Percentiles rank a stretch among this genome's conserved stretches.
phyloP scores from a whole-genome alignment of 2,113 vertebrate genomes.

The Corvus hawaiiensis region DNA sequence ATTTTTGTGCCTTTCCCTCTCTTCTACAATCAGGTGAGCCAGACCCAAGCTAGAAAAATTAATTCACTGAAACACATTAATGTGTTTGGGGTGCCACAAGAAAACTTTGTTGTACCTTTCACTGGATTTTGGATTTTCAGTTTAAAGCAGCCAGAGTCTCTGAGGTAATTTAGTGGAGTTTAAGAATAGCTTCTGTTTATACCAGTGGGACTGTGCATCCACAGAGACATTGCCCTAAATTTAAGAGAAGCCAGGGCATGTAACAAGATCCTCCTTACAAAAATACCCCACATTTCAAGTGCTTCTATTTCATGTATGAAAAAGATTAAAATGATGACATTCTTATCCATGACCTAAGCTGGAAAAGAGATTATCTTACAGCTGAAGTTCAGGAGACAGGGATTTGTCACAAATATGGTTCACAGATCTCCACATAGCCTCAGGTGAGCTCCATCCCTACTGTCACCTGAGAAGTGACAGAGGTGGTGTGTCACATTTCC shows the following conservation, averaged over 20 bases:
- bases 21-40: not conserved
- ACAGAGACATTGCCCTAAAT: conserved; percentile 19
- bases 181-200: conserved; percentile 27
- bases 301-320: not conserved
- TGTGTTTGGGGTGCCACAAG: not conserved
- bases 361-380: not conserved
- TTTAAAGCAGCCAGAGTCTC: not conserved
- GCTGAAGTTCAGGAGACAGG: not conserved
- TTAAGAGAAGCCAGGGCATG: not conserved
- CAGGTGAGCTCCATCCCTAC: not conserved
- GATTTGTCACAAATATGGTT: not conserved
- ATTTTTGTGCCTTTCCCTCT: not conserved
- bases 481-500: not conserved
- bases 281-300: not conserved
- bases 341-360: not conserved
- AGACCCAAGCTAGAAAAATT: not conserved
- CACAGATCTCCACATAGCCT: not conserved
- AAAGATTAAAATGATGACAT: not conserved
- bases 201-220: not conserved
- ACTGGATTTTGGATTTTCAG: not conserved
- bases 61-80: not conserved
- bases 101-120: not conserved
- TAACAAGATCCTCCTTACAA: not conserved
- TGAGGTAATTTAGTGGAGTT: conserved; percentile 6
- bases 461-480: not conserved